Base-by-base conservation (phyloP, 37 sponge, comb jelly and placozoan genomes). In the Diacarnus erythraeanus region DNA sequence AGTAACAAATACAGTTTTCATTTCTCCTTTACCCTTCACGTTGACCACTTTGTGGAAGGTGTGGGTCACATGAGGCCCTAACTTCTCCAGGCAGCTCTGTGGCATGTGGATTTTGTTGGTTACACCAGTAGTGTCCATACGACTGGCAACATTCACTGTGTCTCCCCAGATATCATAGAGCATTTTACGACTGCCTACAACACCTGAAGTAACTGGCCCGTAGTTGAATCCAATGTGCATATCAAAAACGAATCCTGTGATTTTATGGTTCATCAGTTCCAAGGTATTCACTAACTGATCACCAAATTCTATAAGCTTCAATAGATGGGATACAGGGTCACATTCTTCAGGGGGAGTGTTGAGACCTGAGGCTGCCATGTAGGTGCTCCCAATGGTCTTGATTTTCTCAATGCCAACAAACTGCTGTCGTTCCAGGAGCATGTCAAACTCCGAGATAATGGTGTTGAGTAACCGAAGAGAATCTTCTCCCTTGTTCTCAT, bases 161-260 rank as follows among this genome's bases (percentile, higher is more conserved):
- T 97, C 92, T 1, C 98, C 98, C 98, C 98, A 97, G 38, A 97
- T 95, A 57, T 97, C 98, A 43, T 84, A 97, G 51, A 92, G 82
- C 65, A 95, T 91, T 64, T 94, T 94, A 0, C 86, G 77, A 74
- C 89, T 90, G 0, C 98, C 98, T 26, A 97, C 97, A 21, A 95
- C 98, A 10, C 98, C 98, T 47, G 96, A 87, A 0, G 97, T 93
- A 34, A 93, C 80, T 9, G 93, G 86, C 0, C 98, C 98, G 38
- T 86, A 90, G 74, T 97, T 94, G 59, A 97, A 84, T 5, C 98
- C 98, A 58, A 95, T 74, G 34, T 84, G 74, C 26, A 95, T 81
- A 3, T 54, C 42, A 34, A 92, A 92, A 9, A 51, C 57, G 57
- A 87, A 86, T 0, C 64, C 77, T 20, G 69, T 47, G 31, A 79